phyloP scores from a whole-genome alignment of 1,140 invertebrate species.

The Tetraneura akinire region DNA sequence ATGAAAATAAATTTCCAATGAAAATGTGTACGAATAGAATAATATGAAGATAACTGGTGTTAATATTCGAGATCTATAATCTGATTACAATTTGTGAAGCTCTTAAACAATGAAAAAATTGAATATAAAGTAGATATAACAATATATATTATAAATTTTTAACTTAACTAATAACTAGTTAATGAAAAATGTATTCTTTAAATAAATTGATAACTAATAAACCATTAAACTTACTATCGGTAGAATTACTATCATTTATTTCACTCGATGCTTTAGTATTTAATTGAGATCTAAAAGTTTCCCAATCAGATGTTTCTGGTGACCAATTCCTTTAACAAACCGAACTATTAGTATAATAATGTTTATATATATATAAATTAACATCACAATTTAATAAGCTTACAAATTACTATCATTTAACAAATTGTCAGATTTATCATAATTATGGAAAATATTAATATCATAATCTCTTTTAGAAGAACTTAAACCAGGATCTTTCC shows the following conservation, averaged over 20 bases:
- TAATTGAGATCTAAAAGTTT: conserved; percentile 40
- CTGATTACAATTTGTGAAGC: no score
- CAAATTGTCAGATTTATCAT: background rate
- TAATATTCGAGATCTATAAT: no score
- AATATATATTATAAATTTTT: no score
- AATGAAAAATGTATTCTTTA: no score
- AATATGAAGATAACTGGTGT: no score
- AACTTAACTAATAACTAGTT: no score
- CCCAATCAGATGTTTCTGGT: conserved; percentile 45
- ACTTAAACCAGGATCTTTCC: background rate
- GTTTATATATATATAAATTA: no score
- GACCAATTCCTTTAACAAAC: conserved; percentile 35
- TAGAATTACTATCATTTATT: conserved; percentile 28
- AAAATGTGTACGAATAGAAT: no score
- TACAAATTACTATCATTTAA: background rate
- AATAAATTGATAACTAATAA: background rate
- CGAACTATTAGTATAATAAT: no score
- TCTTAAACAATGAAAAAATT: no score
- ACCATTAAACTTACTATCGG: background rate
- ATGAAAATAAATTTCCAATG: no score
- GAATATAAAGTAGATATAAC: no score
- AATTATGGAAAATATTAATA: conserved; percentile 16
- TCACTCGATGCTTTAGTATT: conserved; percentile 39
- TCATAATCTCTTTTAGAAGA: conserved; percentile 5
- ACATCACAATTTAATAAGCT: background rate